Conservation (phyloP, 2,113 vertebrate species). For the Scophthalmus maximus region DNA sequence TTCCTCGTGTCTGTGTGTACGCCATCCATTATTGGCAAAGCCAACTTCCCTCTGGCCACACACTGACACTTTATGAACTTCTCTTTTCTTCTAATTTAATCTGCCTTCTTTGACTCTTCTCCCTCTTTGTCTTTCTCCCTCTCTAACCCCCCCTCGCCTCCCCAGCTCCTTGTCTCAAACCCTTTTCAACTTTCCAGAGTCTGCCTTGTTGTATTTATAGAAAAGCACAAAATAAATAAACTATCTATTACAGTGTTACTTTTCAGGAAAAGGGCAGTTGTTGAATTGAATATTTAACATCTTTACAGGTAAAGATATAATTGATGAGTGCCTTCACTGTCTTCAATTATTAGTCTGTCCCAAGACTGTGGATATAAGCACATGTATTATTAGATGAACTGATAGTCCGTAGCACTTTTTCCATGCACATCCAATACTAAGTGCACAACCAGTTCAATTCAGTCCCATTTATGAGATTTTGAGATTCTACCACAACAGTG, state of each 20-base stretch:
- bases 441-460: not conserved
- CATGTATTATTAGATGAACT: not conserved
- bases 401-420: too few species aligned
- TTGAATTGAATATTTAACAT: not conserved
- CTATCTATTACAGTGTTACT: not conserved
- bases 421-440: not conserved
- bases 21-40: too few species aligned
- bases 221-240: not conserved
- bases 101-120: not conserved
- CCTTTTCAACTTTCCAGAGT: not conserved
- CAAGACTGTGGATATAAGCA: not conserved
- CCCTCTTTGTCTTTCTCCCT: not conserved
- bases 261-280: not conserved
- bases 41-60: too few species aligned
- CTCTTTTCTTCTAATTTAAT: slow-evolving; percentile 12
- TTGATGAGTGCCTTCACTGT: not conserved
- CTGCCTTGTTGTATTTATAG: not conserved
- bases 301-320: not conserved
- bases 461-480: not conserved
- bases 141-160: not conserved
- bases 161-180: too few species aligned
- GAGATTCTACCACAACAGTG: not conserved
- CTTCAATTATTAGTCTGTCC: not conserved
- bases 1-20: too few species aligned
- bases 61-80: too few species aligned